These are phyloP conservation scores for Cryptus viduatorius DNA, from an alignment of 2,888 invertebrate species.

Conservation along the genomic window DNA sequence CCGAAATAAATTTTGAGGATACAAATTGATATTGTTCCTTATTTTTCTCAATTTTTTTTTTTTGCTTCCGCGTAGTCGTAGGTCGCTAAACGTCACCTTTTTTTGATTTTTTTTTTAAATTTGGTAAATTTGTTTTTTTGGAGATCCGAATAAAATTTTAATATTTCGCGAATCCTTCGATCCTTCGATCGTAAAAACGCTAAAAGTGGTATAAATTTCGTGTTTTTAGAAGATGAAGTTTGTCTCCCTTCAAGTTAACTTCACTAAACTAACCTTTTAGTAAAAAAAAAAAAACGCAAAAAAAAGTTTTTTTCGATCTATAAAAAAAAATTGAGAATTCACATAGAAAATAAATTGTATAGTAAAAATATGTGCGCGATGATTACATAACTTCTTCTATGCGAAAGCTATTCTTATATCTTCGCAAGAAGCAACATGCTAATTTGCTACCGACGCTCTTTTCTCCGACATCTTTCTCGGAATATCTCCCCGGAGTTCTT, in stretches of 20 bases:
- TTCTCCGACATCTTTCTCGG: neutral
- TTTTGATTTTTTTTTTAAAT: neutral
- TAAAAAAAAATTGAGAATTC: neutral
- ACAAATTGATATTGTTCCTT: conserved; percentile 14
- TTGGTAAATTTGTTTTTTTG: neutral
- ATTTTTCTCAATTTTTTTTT: neutral
- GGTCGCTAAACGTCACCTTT: neutral
- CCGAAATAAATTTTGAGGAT: conserved; percentile 8
- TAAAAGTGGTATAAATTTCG: neutral
- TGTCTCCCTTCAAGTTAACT: no score
- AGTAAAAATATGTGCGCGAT: neutral
- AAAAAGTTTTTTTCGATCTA: no score
- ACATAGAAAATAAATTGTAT: neutral
- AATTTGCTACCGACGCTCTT: neutral
- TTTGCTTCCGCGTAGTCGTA: neutral
- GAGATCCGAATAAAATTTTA: neutral
- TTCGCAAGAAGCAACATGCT: neutral
- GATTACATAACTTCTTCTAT: neutral
- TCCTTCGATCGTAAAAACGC: neutral
- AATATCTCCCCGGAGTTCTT: neutral
- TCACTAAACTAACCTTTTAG: no score
- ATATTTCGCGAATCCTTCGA: no score
- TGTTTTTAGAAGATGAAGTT: neutral
- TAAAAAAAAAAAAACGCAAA: no score
- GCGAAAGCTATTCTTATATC: neutral